Evolutionary conservation across 2,888 invertebrate species (phyloP).

Genomic region (Abrostola tripartita): DNA sequence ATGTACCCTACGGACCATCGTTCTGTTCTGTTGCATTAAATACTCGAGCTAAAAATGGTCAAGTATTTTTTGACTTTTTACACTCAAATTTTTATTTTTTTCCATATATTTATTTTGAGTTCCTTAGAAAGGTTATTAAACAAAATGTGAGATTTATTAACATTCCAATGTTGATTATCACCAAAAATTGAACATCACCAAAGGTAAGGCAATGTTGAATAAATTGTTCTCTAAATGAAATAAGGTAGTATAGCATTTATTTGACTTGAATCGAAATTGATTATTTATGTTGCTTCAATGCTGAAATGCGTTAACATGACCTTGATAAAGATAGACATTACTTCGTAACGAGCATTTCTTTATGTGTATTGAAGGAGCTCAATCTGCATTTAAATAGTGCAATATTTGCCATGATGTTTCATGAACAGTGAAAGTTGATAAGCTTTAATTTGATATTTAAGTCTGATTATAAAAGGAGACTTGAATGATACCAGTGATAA

Average conservation of each 20-base stretch:
- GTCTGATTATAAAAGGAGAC: slow-evolving; percentile 63
- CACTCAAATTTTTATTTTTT: slow-evolving; percentile 85
- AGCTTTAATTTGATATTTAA: slow-evolving; percentile 77
- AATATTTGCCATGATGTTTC: slow-evolving; percentile 62
- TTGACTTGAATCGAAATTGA: slow-evolving; percentile 79
- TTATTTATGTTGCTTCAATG: slow-evolving; percentile 70
- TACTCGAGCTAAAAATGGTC: slow-evolving; percentile 88
- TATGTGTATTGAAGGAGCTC: slow-evolving; percentile 58
- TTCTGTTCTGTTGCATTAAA: slow-evolving; percentile 84
- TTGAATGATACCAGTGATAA: slow-evolving; percentile 57
- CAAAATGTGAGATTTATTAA: slow-evolving; percentile 79
- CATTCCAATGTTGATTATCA: slow-evolving; percentile 84
- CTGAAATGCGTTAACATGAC: slow-evolving; percentile 63
- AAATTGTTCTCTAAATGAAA: slow-evolving; percentile 77
- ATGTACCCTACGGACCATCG: slow-evolving; percentile 72
- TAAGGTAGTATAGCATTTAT: slow-evolving; percentile 89
- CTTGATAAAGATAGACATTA: slow-evolving; percentile 58
- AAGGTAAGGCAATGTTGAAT: slow-evolving; percentile 85
- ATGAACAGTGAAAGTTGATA: slow-evolving; percentile 57
- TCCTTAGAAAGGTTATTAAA: slow-evolving; percentile 74
- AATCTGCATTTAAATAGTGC: slow-evolving; percentile 63
- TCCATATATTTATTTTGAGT: slow-evolving; percentile 75
- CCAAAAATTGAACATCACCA: slow-evolving; percentile 81
- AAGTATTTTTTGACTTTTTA: slow-evolving; percentile 89
- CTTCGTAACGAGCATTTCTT: slow-evolving; percentile 42